A percentile compares a stretch with the other conserved stretches of the same genome.
phyloP scores from a whole-genome alignment of 2,888 invertebrate genomes.

The Galerucella pusilla region DNA sequence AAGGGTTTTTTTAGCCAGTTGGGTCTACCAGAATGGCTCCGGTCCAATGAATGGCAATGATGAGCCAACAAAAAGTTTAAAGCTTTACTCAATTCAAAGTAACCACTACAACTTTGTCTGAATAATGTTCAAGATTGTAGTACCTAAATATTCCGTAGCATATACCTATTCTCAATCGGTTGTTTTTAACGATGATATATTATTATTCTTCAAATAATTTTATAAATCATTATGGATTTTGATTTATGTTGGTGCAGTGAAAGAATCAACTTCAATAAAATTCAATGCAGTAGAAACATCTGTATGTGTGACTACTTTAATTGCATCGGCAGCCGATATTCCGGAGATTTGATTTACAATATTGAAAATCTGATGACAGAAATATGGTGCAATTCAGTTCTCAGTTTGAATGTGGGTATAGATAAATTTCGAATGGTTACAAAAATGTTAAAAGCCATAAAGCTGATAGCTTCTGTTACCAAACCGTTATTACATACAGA shows the following conservation, averaged over 20 bases:
- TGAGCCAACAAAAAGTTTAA: no score
- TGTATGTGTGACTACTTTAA: constrained; percentile 18
- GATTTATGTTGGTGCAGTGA: not conserved
- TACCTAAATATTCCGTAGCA: no score
- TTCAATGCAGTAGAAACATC: constrained; percentile 22
- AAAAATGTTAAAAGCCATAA: not conserved
- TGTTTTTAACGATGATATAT: no score
- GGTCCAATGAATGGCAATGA: no score
- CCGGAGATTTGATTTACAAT: constrained; percentile 25
- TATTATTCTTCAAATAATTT: no score
- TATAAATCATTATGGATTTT: no score
- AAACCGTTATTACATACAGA: not conserved
- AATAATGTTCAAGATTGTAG: no score
- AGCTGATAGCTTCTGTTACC: constrained; percentile 8
- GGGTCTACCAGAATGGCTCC: no score
- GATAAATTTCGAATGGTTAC: not conserved
- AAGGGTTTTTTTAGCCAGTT: no score
- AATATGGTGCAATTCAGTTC: constrained; percentile 11
- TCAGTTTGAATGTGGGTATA: not conserved
- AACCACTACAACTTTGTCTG: no score
- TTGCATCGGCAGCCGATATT: constrained; percentile 29
- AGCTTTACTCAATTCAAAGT: no score
- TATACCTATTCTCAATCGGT: no score
- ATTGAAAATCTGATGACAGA: constrained; percentile 20
- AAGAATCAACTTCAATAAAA: constrained; percentile 16